A percentile compares a stretch with the other conserved stretches of the same genome.
Evolutionary conservation across 2,113 vertebrate species (phyloP).

Genomic region (Spea multiplicata): DNA sequence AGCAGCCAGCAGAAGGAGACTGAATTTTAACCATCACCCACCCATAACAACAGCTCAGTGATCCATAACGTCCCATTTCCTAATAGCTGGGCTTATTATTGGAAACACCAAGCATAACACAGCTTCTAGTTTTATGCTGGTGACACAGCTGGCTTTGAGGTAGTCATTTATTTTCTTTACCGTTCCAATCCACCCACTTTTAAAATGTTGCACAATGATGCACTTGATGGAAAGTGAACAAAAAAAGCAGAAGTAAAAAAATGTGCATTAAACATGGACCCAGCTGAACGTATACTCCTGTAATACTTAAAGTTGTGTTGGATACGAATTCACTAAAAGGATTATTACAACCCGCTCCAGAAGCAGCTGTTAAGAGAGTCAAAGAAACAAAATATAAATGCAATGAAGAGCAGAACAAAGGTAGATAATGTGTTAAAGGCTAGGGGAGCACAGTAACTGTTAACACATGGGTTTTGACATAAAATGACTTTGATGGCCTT

Average conservation of each 20-base stretch:
- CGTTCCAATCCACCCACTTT: neutral
- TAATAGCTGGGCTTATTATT: neutral
- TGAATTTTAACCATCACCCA: neutral
- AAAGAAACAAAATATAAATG: no score
- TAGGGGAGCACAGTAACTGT: conserved; percentile 34
- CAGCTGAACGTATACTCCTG: no score
- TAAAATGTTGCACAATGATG: neutral
- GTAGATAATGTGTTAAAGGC: conserved; percentile 17
- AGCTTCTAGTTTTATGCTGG: neutral
- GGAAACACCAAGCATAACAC: neutral
- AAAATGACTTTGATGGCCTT: conserved; percentile 63
- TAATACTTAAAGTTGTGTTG: no score
- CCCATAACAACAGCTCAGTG: neutral
- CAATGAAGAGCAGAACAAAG: neutral
- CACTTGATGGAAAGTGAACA: neutral
- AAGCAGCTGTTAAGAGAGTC: no score
- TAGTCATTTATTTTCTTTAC: neutral
- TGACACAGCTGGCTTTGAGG: neutral
- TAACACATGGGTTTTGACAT: conserved; percentile 22
- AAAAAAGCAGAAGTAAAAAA: neutral
- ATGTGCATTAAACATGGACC: no score
- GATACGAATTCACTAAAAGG: no score
- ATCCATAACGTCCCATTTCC: neutral
- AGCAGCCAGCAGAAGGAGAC: neutral
- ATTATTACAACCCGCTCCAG: no score